Evolutionary conservation across 2,113 vertebrate species (phyloP).

Genomic region (Oryzias woworae): DNA sequence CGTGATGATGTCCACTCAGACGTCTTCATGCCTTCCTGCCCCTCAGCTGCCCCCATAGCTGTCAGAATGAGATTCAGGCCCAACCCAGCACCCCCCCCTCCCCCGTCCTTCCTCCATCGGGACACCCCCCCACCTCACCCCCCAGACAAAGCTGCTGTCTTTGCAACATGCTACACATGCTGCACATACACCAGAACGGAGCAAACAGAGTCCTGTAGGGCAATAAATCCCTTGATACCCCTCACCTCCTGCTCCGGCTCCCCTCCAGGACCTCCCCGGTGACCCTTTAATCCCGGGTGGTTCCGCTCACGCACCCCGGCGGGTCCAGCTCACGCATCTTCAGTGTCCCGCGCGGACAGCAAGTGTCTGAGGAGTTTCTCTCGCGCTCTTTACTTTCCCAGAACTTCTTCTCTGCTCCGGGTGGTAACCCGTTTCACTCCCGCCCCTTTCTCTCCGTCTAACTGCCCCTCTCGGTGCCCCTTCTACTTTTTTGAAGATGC

Average conservation of each 20-base stretch:
- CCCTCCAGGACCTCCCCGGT: slow-evolving; percentile 62
- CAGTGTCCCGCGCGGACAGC: slow-evolving; percentile 41
- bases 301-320: slow-evolving; percentile 50
- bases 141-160: slow-evolving; percentile 57
- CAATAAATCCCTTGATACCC: slow-evolving; percentile 35
- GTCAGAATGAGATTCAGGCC: slow-evolving; percentile 27
- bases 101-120: slow-evolving; percentile 26
- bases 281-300: slow-evolving; percentile 63
- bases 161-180: slow-evolving; percentile 61
- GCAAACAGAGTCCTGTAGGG: slow-evolving; percentile 3
- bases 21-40: slow-evolving; percentile 18
- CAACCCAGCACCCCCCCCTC: slow-evolving; percentile 32
- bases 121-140: slow-evolving; percentile 11
- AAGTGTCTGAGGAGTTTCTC: slow-evolving; percentile 44
- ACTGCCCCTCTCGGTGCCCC: slow-evolving; percentile 27
- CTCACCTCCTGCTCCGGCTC: slow-evolving; percentile 73
- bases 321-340: slow-evolving; percentile 51
- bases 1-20: slow-evolving; percentile 54
- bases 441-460: slow-evolving; percentile 29
- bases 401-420: slow-evolving; percentile 66
- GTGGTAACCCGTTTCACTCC: slow-evolving; percentile 56
- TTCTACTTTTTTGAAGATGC: slow-evolving; percentile 37
- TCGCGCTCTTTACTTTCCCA: slow-evolving; percentile 76
- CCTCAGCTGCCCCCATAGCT: slow-evolving; percentile 30
- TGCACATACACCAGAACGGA: slow-evolving; percentile 20